Evolutionary conservation across 2,113 vertebrate genomes (phyloP).

Genomic region (Macrotus californicus): DNA sequence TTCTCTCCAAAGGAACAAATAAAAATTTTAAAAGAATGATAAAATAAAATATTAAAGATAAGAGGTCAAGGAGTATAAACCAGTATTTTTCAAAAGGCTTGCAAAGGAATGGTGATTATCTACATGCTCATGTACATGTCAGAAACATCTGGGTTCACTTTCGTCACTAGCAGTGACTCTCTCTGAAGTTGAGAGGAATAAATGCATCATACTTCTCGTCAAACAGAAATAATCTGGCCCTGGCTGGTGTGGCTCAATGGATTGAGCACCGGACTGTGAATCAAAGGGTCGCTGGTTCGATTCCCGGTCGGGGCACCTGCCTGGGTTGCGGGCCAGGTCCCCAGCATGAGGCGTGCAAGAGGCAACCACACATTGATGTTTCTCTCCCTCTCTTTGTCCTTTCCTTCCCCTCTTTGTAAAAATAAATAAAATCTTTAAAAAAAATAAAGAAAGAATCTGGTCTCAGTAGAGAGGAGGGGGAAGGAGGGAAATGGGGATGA

Average conservation of each 20-base stretch:
- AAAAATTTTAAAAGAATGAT: neutral
- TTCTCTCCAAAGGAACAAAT: too few species aligned
- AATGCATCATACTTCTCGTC: neutral
- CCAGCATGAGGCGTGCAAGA: too few species aligned
- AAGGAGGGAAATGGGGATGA: neutral
- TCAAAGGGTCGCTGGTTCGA: too few species aligned
- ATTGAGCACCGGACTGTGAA: too few species aligned
- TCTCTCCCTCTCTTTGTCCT: too few species aligned
- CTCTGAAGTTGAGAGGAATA: neutral
- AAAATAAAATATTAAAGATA: neutral
- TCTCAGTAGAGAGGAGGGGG: neutral
- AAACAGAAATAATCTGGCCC: conserved; percentile 5
- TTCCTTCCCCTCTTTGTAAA: too few species aligned
- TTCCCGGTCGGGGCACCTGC: too few species aligned
- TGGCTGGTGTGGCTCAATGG: too few species aligned
- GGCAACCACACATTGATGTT: too few species aligned
- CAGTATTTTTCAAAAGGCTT: conserved; percentile 16
- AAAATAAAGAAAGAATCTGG: neutral
- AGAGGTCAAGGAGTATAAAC: neutral
- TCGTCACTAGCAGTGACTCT: neutral
- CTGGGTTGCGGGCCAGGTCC: too few species aligned
- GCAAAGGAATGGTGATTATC: neutral
- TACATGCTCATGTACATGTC: neutral
- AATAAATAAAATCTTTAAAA: too few species aligned
- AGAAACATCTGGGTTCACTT: neutral